A percentile compares a stretch with the other conserved stretches of the same genome.
Evolutionary conservation across 2,888 invertebrate species (phyloP).

Genomic region (Sesia bembeciformis): DNA sequence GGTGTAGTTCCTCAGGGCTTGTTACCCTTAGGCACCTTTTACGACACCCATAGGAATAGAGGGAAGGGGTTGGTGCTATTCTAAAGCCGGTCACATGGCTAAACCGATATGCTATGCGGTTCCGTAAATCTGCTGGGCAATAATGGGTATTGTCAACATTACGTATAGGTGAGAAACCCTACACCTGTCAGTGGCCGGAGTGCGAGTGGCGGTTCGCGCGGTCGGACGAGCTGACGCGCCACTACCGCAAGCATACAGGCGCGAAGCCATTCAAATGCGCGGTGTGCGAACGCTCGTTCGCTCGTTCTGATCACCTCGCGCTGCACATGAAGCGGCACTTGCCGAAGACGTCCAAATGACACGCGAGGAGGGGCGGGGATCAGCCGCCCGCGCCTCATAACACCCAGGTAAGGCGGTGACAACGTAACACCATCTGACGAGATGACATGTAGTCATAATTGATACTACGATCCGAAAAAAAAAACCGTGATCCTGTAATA

Average conservation of each 20-base stretch:
- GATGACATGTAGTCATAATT: too few relatives aligned
- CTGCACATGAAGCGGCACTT: conserved; percentile 97
- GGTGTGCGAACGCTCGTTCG: conserved; percentile 95
- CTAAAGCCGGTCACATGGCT: too few relatives aligned
- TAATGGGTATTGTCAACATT: neutral
- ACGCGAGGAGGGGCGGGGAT: conserved; percentile 63
- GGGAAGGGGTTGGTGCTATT: too few relatives aligned
- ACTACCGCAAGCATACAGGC: conserved; percentile 97
- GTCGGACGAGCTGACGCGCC: conserved; percentile 96
- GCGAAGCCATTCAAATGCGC: conserved; percentile 97
- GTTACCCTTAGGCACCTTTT: too few relatives aligned
- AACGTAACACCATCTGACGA: too few relatives aligned
- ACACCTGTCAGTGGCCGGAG: conserved; percentile 98
- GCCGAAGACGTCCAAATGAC: conserved; percentile 88
- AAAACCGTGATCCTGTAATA: too few relatives aligned
- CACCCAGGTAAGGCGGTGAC: conserved; percentile 37
- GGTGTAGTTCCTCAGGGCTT: too few relatives aligned
- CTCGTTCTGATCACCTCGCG: conserved; percentile 95
- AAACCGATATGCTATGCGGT: too few relatives aligned
- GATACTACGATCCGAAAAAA: too few relatives aligned
- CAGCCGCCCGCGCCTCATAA: conserved; percentile 49
- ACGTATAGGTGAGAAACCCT: conserved; percentile 93
- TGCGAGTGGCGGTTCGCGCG: conserved; percentile 98
- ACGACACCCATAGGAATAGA: too few relatives aligned
- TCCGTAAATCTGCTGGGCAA: neutral